Evolutionary conservation across 2,888 invertebrate species (phyloP).

Genomic region (Tachina fera): DNA sequence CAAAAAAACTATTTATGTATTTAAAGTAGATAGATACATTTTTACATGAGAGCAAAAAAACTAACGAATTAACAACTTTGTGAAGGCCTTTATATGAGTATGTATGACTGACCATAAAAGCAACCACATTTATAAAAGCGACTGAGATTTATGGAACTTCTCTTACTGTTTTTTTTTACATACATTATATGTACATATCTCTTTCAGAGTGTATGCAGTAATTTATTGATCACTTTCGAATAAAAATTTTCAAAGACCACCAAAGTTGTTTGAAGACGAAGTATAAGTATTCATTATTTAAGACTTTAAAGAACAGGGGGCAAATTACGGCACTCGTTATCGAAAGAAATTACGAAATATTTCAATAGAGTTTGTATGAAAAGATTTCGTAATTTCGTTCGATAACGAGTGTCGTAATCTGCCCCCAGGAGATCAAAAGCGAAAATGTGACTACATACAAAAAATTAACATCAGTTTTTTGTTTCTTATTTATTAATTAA

Average conservation of each 20-base stretch:
- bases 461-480: not conserved
- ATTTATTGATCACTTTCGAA: not conserved
- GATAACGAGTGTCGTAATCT: too few relatives aligned
- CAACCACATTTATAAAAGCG: conserved; percentile 33
- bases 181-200: conserved; percentile 12
- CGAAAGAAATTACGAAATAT: too few relatives aligned
- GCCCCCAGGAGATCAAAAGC: not conserved
- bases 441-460: too few relatives aligned
- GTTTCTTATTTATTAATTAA: too few relatives aligned
- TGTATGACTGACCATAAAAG: conserved; percentile 41
- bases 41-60: not conserved
- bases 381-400: too few relatives aligned
- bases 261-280: conserved; percentile 5
- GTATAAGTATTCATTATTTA: not conserved
- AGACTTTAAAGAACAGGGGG: too few relatives aligned
- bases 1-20: conserved; percentile 29
- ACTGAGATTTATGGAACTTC: conserved; percentile 64
- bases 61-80: conserved; percentile 56
- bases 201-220: conserved; percentile 24
- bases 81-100: conserved; percentile 42
- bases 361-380: too few relatives aligned
- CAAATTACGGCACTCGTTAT: too few relatives aligned
- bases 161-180: not conserved
- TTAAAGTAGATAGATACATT: not conserved
- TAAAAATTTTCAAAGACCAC: conserved; percentile 40